Conservation (phyloP, 2,888 invertebrate genomes). For the Lamellibrachia satsuma region DNA sequence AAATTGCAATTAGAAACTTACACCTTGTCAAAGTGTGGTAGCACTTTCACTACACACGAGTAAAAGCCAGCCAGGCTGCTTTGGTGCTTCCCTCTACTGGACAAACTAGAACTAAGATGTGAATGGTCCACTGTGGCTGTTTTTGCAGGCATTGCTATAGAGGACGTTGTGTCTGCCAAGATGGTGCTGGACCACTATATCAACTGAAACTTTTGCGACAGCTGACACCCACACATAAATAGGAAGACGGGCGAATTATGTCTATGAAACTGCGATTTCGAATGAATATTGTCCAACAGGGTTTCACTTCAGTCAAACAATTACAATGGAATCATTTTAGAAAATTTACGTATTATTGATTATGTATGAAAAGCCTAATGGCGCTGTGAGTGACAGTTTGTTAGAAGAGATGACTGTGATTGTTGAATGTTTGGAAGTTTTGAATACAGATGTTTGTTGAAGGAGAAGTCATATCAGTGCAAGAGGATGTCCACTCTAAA, state of each 20-base stretch:
- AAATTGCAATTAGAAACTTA: too few species aligned
- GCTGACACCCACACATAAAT: too few species aligned
- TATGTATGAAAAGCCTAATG: not conserved
- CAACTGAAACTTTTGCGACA: not conserved
- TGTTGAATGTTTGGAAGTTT: not conserved
- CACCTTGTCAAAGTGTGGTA: not conserved
- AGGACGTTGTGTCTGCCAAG: constrained; percentile 73
- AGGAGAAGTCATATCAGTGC: not conserved
- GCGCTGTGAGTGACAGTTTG: not conserved
- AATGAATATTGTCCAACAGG: not conserved
- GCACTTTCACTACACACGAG: not conserved
- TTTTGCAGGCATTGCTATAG: constrained; percentile 72
- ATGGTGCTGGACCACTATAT: constrained; percentile 66
- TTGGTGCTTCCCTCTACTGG: not conserved
- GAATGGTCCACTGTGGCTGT: not conserved
- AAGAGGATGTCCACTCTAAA: not conserved
- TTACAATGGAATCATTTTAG: not conserved
- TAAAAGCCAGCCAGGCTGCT: not conserved
- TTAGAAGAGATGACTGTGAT: not conserved
- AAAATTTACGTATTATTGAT: not conserved
- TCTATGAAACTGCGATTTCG: not conserved
- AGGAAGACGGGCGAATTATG: too few species aligned
- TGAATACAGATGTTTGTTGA: not conserved
- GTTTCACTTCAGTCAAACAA: not conserved
- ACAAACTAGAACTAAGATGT: not conserved